These are phyloP conservation scores for Andrena cerasifolii DNA, from an alignment of 1,140 invertebrate genomes.

Conservation along the genomic window DNA sequence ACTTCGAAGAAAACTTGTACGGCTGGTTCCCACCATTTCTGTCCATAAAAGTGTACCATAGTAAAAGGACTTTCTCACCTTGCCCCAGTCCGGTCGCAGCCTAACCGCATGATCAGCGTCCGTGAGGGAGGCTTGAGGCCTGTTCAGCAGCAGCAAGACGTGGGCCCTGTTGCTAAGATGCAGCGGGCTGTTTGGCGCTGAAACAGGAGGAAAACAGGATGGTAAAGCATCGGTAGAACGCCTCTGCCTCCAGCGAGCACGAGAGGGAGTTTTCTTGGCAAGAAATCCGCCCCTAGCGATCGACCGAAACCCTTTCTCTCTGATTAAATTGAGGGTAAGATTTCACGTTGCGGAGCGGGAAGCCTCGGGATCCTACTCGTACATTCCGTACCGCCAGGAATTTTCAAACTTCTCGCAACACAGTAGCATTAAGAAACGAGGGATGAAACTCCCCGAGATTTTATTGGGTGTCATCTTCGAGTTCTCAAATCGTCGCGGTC, in stretches of 20 bases:
- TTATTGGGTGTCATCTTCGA: too few relatives aligned
- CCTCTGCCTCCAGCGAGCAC: background rate
- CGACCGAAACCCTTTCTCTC: background rate
- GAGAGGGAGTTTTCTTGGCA: constrained; percentile 28
- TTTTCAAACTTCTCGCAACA: background rate
- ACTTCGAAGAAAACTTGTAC: too few relatives aligned
- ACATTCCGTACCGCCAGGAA: background rate
- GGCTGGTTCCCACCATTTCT: too few relatives aligned
- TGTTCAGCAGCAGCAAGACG: constrained; percentile 85
- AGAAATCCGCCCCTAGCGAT: constrained; percentile 3
- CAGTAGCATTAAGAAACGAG: background rate
- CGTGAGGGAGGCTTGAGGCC: constrained; percentile 86
- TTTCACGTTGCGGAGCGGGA: background rate
- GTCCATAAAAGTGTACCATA: background rate
- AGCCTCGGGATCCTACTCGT: background rate
- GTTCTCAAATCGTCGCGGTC: background rate
- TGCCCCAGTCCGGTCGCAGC: constrained; percentile 88
- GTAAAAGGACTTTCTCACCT: constrained; percentile 81
- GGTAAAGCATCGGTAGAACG: constrained; percentile 36
- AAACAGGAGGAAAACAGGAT: constrained; percentile 75
- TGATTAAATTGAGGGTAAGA: constrained; percentile 25
- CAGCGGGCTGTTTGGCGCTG: constrained; percentile 87
- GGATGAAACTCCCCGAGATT: too few relatives aligned
- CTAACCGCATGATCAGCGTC: constrained; percentile 88
- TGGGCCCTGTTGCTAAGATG: constrained; percentile 87